Evolutionary conservation across 2,113 vertebrate genomes (phyloP), one percentile per base, ranked within the genome.

Genomic region (Brachyhypopomus gauderio): DNA sequence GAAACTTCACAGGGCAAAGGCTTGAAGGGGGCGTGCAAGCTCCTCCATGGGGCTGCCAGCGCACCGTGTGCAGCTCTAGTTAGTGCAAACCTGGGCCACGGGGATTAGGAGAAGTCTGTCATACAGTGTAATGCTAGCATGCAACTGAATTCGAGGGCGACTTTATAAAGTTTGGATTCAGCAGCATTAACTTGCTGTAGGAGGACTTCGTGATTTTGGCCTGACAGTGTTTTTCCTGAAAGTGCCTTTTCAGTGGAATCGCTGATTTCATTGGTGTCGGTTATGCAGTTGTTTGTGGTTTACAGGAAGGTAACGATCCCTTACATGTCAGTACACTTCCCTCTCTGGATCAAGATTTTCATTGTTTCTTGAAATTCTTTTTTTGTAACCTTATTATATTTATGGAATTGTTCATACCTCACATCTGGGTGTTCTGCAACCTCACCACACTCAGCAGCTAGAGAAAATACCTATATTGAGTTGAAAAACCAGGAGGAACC

Each of bases 31-130:
- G 36, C 59, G 56, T 75, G 20, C 3, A 75, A 23, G 72, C 34
- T 70, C 76, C 76, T 52, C 67, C 27, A 59, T 3, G 75, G 48
- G 25, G 16, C 11, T n/a, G 63, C 34, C 19, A 34, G 63, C 16
- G 1, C 6, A 8, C 22, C 30, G 63, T 19, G 34, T 58, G 41
- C 17, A 23, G 23, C 48, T 25, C 56, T 81, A 22, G 79, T 74
- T 74, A 66, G 36, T 45, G 30, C 66, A 27, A n/a, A 45, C 73
- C 79, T 58, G 71, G 79, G 79, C 74, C 45, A 74, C 19, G 27
- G 62, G 80, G 80, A 81, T 81, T 81, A 75, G 80, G 45, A 60
- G 48, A n/a, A 56, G 27, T 81, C 72, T 60, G 72, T 76, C 72
- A 69, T 38, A 59, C 80, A 62, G 72, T 36, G 67, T 76, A 75